Evolutionary conservation across 2,797 vertebrate species (phyloP).

Genomic region (Scomberomorus guttatus): DNA sequence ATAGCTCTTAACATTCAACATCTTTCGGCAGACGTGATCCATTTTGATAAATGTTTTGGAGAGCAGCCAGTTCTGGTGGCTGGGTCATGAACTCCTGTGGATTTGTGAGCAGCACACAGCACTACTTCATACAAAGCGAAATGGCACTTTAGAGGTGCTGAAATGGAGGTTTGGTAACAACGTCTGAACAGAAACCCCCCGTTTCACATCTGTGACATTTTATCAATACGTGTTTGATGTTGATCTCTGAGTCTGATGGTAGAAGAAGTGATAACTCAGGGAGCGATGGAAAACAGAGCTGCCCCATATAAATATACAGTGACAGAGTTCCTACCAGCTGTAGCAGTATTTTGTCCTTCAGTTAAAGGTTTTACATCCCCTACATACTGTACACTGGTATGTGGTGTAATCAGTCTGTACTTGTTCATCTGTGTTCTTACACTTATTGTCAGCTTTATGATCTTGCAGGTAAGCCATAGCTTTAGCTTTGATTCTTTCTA

Average conservation of each 20-base stretch:
- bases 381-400: slow-evolving; percentile 27
- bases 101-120: slow-evolving; percentile 11
- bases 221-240: slow-evolving; percentile 30
- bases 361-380: slow-evolving; percentile 38
- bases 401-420: slow-evolving; percentile 14
- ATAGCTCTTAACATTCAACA: neutral
- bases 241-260: slow-evolving; percentile 42
- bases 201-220: slow-evolving; percentile 44
- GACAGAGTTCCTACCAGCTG: slow-evolving; percentile 13
- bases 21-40: neutral
- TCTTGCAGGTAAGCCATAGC: slow-evolving; percentile 59
- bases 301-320: slow-evolving; percentile 6
- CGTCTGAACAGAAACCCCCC: slow-evolving; percentile 1
- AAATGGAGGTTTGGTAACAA: slow-evolving; percentile 37
- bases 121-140: slow-evolving; percentile 30
- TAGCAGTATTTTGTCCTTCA: slow-evolving; percentile 36
- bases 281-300: slow-evolving; percentile 50
- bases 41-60: slow-evolving; percentile 5
- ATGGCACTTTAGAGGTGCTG: slow-evolving; percentile 32
- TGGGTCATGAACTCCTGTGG: neutral
- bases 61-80: slow-evolving; percentile 7
- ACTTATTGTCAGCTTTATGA: slow-evolving; percentile 36
- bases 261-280: slow-evolving; percentile 57
- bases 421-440: slow-evolving; percentile 43
- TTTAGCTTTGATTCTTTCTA: slow-evolving; percentile 27